A percentile compares a stretch with the other conserved stretches of the same genome.
phyloP scores from a whole-genome alignment of 2,888 invertebrate species.

The Penaeus monodon region DNA sequence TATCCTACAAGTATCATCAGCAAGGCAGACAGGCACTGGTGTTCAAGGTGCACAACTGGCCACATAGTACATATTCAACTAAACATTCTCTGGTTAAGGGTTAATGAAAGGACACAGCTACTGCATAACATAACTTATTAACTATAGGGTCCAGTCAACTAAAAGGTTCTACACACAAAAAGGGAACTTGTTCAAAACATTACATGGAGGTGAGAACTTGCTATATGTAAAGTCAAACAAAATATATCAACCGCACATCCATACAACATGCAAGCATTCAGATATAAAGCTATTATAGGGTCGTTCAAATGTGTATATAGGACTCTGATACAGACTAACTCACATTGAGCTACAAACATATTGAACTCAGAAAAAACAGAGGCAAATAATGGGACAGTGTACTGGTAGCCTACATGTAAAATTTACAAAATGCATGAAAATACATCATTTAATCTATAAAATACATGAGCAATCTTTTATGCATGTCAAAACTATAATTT shows the following conservation, averaged over 20 bases:
- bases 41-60: no score
- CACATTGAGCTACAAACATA: no score
- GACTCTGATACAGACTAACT: no score
- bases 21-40: no score
- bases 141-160: neutral
- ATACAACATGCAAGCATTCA: constrained; percentile 44
- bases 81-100: constrained; percentile 16
- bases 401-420: no score
- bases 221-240: neutral
- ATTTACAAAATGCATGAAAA: no score
- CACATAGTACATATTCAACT: neutral
- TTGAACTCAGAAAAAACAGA: no score
- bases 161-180: constrained; percentile 15
- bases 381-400: no score
- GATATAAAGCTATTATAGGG: neutral
- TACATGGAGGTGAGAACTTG: neutral
- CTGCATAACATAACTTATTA: constrained; percentile 37
- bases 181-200: constrained; percentile 13
- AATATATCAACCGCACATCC: constrained; percentile 17
- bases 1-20: no score
- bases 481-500: no score
- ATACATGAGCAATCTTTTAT: no score
- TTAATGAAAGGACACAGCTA: constrained; percentile 39
- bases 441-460: no score
- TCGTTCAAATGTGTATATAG: neutral